Conservation (phyloP, 2,888 invertebrate genomes). For the Drosophila atroscutellata region DNA sequence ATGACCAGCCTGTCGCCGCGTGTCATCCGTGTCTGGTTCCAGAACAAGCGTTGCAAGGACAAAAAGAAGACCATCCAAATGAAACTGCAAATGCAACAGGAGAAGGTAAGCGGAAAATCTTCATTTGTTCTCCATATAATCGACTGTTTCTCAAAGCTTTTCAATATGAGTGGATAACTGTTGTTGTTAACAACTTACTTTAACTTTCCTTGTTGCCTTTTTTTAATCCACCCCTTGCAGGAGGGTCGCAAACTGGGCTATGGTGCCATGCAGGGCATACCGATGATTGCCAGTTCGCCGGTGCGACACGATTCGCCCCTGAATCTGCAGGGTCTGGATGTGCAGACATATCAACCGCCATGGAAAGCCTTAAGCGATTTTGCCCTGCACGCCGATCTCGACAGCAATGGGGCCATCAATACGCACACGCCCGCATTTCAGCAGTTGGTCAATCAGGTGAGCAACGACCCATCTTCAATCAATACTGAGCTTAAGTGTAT, state of each 20-base stretch:
- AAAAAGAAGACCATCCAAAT: conserved; percentile 98
- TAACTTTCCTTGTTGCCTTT: background rate
- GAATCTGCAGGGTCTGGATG: conserved; percentile 94
- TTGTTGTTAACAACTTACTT: background rate
- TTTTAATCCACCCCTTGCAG: conserved; percentile 86
- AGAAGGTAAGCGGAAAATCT: conserved; percentile 89
- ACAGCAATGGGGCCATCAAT: conserved; percentile 90
- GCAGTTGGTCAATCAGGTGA: conserved; percentile 97
- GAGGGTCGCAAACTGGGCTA: conserved; percentile 97
- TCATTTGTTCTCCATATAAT: background rate
- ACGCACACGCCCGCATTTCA: conserved; percentile 96
- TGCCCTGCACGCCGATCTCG: conserved; percentile 97
- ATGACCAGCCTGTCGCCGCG: conserved; percentile 99
- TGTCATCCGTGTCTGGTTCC: conserved; percentile 99
- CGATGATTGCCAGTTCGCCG: conserved; percentile 98
- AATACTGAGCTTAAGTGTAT: background rate
- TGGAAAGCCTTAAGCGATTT: conserved; percentile 99
- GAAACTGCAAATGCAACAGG: conserved; percentile 99
- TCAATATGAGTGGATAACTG: background rate
- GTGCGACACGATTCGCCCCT: conserved; percentile 95
- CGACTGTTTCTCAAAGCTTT: background rate
- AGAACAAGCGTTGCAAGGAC: conserved; percentile 98
- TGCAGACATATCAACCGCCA: conserved; percentile 96
- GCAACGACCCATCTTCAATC: background rate
- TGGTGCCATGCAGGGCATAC: conserved; percentile 98